phyloP scores from a whole-genome alignment of 1,140 invertebrate species.

The Papilio dardanus region DNA sequence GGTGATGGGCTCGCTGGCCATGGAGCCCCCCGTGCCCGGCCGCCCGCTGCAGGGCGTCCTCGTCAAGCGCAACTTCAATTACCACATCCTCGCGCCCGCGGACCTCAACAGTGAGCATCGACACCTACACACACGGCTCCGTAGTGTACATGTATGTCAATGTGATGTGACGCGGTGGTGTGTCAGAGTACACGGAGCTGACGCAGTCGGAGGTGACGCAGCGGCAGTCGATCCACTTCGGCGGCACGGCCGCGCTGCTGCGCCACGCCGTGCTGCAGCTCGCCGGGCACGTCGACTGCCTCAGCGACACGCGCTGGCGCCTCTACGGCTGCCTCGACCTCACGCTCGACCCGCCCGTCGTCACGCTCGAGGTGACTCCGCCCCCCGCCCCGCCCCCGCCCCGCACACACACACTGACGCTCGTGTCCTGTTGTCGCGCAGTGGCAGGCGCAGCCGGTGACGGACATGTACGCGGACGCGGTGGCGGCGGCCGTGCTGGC shows the following conservation, averaged over 20 bases:
- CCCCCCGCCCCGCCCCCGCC: too few relatives aligned
- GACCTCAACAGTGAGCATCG: conserved; percentile 91
- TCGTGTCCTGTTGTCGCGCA: conserved; percentile 77
- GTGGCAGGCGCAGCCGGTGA: conserved; percentile 97
- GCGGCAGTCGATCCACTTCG: conserved; percentile 94
- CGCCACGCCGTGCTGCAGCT: conserved; percentile 92
- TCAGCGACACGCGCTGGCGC: conserved; percentile 88
- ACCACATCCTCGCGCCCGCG: conserved; percentile 95
- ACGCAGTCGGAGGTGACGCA: conserved; percentile 96
- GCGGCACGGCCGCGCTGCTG: conserved; percentile 90
- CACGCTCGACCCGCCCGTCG: conserved; percentile 91
- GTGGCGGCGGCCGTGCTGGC: conserved; percentile 92
- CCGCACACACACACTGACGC: too few relatives aligned
- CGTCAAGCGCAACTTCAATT: conserved; percentile 99
- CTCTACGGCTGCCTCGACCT: conserved; percentile 91
- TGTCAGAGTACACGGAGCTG: conserved; percentile 96
- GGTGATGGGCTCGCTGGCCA: conserved; percentile 95
- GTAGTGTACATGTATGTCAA: too few relatives aligned
- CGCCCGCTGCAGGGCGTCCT: conserved; percentile 95
- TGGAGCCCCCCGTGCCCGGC: conserved; percentile 90
- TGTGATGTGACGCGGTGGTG: conserved; percentile 1
- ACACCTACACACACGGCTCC: too few relatives aligned
- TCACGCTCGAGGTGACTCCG: conserved; percentile 88
- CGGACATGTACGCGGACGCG: conserved; percentile 99
- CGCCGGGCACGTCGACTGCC: conserved; percentile 89